phyloP scores from a whole-genome alignment of 2,113 vertebrate species.

The Equus quagga region DNA sequence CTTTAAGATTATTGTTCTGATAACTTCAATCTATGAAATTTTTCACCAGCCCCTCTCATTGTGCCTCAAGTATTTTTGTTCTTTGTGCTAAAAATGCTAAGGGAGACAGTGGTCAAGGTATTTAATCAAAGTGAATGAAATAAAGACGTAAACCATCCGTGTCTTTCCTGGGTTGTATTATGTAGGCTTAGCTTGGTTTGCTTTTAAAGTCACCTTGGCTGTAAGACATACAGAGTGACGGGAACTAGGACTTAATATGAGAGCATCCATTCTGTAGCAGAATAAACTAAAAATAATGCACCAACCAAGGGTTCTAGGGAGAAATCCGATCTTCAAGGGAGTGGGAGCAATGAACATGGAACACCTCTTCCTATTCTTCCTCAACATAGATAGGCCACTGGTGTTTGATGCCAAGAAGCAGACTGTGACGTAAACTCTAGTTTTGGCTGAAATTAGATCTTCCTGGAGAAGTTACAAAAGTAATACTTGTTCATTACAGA shows the following conservation, averaged over 20 bases:
- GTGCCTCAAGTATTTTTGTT: constrained; percentile 4
- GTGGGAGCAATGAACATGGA: neutral
- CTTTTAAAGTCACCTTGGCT: constrained; percentile 22
- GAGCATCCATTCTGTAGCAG: neutral
- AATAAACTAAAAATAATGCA: neutral
- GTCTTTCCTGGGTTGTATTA: neutral
- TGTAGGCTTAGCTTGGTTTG: neutral
- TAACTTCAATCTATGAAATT: neutral
- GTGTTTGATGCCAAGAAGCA: neutral
- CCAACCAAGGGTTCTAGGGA: neutral
- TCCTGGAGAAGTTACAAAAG: neutral
- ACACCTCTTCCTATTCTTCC: neutral
- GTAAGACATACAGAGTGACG: neutral
- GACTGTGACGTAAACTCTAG: neutral
- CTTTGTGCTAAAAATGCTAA: neutral
- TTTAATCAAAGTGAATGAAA: neutral
- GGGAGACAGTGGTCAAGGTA: neutral
- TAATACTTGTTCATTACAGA: neutral
- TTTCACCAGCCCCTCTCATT: neutral
- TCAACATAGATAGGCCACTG: neutral
- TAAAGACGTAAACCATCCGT: neutral
- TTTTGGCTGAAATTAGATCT: neutral
- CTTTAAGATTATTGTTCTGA: neutral
- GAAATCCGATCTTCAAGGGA: neutral
- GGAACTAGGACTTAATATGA: neutral